Evolutionary conservation across 2,888 invertebrate genomes (phyloP), one percentile per base, ranked within the genome.

Genomic region (Meghimatium bilineatum): DNA sequence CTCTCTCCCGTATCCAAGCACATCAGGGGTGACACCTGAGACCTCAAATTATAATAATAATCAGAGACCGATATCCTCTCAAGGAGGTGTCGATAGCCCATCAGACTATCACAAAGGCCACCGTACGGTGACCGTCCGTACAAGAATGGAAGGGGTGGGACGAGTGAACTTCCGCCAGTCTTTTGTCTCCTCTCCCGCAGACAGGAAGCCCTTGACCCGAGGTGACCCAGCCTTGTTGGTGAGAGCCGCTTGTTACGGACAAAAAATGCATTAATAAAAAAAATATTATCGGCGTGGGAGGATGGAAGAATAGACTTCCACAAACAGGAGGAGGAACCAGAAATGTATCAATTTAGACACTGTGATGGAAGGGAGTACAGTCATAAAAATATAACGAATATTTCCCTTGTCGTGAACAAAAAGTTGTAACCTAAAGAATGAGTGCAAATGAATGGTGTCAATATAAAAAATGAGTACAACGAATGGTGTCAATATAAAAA

Each of bases 71-170:
- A 76, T n/a, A 44, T n/a, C 75, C 32, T 23, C 75, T 76, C 29
- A 52, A 44, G 44, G 52, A 80, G 34, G 67, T 66, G 79, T 44
- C 79, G 69, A 78, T 78, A 66, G 78, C 66, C n/a, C 78, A 78
- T 49, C 78, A 66, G 66, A 12, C 63, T n/a, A 32, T 8, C 34
- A 80, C 79, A 80, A 80, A 49, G 49, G 69, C 14, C 49, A 44
- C 79, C 79, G 44, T 80, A 80, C 69, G 67, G 79, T 69, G 69
- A n/a, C 32, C 26, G 32, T 44, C 79, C 69, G 20, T 20, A 3
- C 29, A 17, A 49, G 32, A 67, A 80, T 49, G 20, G 79, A 69
- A 52, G 79, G 69, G 79, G 52, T 20, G 49, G 69, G 49, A 6
- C 23, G 32, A 29, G 2, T 12, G 44, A 52, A 80, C 79, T 80